A percentile compares a stretch with the other conserved stretches of the same genome.
Evolutionary conservation across 2,113 vertebrate genomes (phyloP).

Genomic region (Tupaia tana): DNA sequence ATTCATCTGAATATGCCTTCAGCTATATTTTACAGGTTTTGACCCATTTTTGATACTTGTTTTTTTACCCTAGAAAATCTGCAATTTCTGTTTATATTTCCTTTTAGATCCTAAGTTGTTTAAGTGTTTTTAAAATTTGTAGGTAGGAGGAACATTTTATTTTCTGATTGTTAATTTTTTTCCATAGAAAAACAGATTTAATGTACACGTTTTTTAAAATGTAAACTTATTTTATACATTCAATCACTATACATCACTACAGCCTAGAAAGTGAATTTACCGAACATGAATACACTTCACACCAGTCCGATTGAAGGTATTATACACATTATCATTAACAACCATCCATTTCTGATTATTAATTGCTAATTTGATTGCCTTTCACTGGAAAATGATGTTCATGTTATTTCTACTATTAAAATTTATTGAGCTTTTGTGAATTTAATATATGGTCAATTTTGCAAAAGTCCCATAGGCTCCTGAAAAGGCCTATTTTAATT

Average conservation of each 20-base stretch:
- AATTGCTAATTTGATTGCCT: not conserved
- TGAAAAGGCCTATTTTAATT: not conserved
- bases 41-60: not conserved
- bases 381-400: not conserved
- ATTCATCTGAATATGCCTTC: not conserved
- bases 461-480: not conserved
- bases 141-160: not conserved
- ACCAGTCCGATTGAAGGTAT: no score
- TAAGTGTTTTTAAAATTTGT: slow-evolving; percentile 1
- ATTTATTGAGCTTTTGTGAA: not conserved
- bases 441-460: slow-evolving; percentile 26
- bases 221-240: no score
- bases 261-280: no score
- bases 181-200: no score
- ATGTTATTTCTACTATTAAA: not conserved
- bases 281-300: no score
- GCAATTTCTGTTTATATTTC: not conserved
- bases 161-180: not conserved
- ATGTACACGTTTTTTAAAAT: no score
- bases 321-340: no score
- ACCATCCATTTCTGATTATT: not conserved
- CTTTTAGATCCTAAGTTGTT: not conserved
- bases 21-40: not conserved
- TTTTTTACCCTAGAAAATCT: not conserved
- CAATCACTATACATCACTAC: no score